Evolutionary conservation across 1,140 invertebrate species (phyloP), one percentile per base, ranked within the genome.

Genomic region (Armadillidium nasatum): DNA sequence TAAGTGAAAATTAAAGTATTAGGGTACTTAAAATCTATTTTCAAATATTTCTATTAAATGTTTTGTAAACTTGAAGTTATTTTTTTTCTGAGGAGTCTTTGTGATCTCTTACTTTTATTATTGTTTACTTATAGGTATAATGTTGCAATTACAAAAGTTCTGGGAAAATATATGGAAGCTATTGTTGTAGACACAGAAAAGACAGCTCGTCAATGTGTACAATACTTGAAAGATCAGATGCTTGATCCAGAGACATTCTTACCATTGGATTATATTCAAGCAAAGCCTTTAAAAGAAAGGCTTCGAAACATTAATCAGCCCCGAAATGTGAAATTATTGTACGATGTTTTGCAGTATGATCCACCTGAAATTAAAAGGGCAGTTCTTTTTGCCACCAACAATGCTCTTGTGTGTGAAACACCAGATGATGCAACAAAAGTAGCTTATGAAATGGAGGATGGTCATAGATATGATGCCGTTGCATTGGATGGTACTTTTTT

Each of bases 161-260:
- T 99, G 77, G 97, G 96, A 23, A 98, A 97, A 86, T 97, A 98
- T 84, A 91, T 90, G 89, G 97, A 98, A 84, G 96, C 96, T 44
- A 99, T 99, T 84, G 97, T 99, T 21, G 97, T 98, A 45, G 97
- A 99, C 86, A 95, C 95, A 0, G 96, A 99, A 86, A 96, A 97
- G 86, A 99, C 98, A 0, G 98, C 96, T 3, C 88, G 96, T 45
- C 90, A 95, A 79, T 99, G 98, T 83, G 99, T 99, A 83, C 93
- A 96, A 84, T 98, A 99, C 84, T 88, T 99, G 71, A 99, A 99
- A 83, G 97, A 99, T 84, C 94, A 99, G 83, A 94, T 97, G 89
- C 87, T 98, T 80, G 95, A 98, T 84, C 96, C 97, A 0, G 98
- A 99, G 87, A 99, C 97, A 0, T 99, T 99, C 86, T 87, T 99